Conservation (phyloP, 2,888 invertebrate genomes). For the Chaetogeoica ovagalla region DNA sequence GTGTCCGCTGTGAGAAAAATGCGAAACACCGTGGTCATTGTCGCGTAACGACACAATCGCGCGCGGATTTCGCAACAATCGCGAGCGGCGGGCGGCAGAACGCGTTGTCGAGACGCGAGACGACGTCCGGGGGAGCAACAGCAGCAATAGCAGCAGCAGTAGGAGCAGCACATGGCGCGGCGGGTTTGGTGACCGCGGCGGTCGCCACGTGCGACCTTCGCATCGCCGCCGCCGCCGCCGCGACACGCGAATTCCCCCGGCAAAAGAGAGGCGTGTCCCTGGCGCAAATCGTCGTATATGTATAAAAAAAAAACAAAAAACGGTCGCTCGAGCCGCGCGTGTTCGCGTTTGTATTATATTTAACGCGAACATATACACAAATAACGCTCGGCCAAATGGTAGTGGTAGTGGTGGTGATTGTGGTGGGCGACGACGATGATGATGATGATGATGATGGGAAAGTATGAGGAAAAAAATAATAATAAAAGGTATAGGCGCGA, state of each 20-base stretch:
- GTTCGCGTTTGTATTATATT: background rate
- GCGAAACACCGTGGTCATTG: background rate
- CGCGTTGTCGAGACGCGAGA: no score
- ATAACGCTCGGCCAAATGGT: no score
- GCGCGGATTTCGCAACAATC: slow-evolving; percentile 40
- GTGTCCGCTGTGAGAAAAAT: background rate
- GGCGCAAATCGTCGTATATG: slow-evolving; percentile 8
- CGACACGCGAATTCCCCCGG: slow-evolving; percentile 31
- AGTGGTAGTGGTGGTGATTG: no score
- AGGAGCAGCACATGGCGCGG: no score
- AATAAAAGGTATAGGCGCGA: no score
- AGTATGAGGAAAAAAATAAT: no score
- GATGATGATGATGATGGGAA: no score
- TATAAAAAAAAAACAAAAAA: background rate
- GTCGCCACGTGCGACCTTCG: slow-evolving; percentile 51
- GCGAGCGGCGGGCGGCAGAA: background rate
- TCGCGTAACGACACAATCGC: background rate
- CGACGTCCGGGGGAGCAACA: no score
- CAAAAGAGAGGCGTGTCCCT: slow-evolving; percentile 42
- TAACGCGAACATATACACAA: background rate
- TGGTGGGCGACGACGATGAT: no score
- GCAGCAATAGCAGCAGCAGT: no score
- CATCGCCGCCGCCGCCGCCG: slow-evolving; percentile 9
- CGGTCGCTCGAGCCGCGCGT: background rate
- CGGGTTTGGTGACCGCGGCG: slow-evolving; percentile 50